A percentile compares a stretch with the other conserved stretches of the same genome.
Evolutionary conservation across 2,888 invertebrate genomes (phyloP).

Genomic region (Tridacna crocea): DNA sequence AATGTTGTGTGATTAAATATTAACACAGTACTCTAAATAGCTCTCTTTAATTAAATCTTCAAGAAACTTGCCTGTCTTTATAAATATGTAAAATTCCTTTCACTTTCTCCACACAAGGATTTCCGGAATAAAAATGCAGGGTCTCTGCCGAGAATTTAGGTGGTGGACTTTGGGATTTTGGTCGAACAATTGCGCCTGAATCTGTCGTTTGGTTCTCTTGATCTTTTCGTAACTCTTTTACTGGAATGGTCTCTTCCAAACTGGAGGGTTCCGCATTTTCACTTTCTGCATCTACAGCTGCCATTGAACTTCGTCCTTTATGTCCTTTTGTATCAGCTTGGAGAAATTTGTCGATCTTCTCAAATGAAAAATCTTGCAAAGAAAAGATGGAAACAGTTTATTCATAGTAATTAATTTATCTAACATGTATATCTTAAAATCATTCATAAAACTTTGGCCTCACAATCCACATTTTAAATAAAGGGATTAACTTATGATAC

Average conservation of each 20-base stretch:
- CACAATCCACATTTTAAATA: too few relatives aligned
- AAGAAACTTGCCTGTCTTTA: constrained; percentile 93
- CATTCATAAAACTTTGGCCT: not conserved
- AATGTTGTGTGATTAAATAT: too few relatives aligned
- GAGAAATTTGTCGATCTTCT: not conserved
- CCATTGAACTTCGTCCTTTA: not conserved
- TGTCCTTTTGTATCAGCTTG: not conserved
- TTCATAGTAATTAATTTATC: not conserved
- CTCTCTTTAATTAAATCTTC: too few relatives aligned
- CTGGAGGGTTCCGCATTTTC: not conserved
- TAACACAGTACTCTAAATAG: too few relatives aligned
- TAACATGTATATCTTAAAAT: not conserved
- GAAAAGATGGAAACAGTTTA: not conserved
- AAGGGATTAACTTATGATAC: too few relatives aligned
- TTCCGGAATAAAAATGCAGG: constrained; percentile 93
- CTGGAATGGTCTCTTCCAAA: constrained; percentile 4
- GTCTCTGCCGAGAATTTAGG: constrained; percentile 70
- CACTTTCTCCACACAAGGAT: constrained; percentile 98
- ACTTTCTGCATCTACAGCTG: not conserved
- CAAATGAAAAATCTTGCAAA: constrained; percentile 14
- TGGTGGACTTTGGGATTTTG: constrained; percentile 76
- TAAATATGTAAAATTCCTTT: constrained; percentile 98
- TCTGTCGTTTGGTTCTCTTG: not conserved
- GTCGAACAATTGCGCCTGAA: constrained; percentile 52
- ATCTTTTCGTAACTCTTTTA: not conserved